These are phyloP conservation scores for Alces alces DNA, from an alignment of 2,113 vertebrate genomes.

Conservation along the genomic window DNA sequence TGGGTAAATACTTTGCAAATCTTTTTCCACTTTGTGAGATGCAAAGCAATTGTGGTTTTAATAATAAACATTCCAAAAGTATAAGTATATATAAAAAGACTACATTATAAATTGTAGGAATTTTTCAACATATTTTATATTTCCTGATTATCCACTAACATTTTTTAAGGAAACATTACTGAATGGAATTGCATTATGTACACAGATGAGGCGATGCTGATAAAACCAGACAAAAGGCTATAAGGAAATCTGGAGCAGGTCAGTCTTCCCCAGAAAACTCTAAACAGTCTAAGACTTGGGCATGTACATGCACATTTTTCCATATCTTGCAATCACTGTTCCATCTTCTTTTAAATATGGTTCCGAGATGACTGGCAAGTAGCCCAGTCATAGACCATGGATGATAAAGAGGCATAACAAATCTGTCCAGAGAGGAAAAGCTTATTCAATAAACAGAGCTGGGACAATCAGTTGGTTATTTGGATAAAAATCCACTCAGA, in stretches of 20 bases:
- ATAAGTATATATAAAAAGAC: background rate
- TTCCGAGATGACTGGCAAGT: background rate
- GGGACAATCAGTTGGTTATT: background rate
- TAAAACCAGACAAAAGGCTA: background rate
- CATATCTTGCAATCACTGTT: background rate
- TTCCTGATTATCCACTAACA: background rate
- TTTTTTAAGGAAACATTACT: background rate
- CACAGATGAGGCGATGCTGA: background rate
- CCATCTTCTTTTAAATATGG: background rate
- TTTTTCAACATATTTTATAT: background rate
- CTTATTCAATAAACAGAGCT: background rate
- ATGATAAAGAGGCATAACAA: background rate
- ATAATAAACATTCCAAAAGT: background rate
- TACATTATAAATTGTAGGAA: background rate
- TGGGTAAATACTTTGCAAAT: background rate
- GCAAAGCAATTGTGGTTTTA: background rate
- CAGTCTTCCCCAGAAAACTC: background rate
- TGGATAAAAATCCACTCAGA: conserved; percentile 36
- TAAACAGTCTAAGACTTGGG: background rate
- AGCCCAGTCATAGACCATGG: background rate
- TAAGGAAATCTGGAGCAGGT: background rate
- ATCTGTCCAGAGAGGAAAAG: background rate
- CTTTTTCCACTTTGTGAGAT: background rate
- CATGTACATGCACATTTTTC: background rate
- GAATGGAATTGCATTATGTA: background rate